Percentiles rank a stretch among this genome's conserved stretches.
phyloP scores from a whole-genome alignment of 92 coral and sea anemone species.

The Blastomussa wellsi region DNA sequence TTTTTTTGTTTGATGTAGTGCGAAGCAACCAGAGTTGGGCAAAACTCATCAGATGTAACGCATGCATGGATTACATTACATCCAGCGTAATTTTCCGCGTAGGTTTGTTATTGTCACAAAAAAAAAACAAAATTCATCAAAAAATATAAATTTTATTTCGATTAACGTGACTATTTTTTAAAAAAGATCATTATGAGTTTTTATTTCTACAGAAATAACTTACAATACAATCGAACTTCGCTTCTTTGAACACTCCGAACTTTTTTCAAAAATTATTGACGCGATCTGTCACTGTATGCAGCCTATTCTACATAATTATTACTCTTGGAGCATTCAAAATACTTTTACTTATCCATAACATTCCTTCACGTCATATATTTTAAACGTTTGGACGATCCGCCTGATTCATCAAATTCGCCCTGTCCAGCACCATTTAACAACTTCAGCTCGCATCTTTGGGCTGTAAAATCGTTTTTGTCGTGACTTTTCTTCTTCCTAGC shows the following conservation, averaged over 20 bases:
- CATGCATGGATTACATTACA: too few relatives aligned
- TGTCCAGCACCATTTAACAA: not conserved
- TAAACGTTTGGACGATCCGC: not conserved
- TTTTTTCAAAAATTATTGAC: not conserved
- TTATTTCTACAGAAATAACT: not conserved
- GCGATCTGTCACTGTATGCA: not conserved
- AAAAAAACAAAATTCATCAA: not conserved
- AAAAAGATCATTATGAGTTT: not conserved
- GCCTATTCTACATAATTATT: not conserved
- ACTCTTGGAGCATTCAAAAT: not conserved
- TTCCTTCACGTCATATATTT: not conserved
- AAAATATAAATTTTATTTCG: conserved; percentile 2
- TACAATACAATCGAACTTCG: not conserved
- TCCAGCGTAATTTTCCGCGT: not conserved
- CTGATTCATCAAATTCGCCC: not conserved
- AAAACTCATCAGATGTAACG: too few relatives aligned
- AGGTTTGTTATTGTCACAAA: not conserved
- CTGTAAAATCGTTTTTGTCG: too few relatives aligned
- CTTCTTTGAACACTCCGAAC: not conserved
- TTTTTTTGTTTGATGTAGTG: too few relatives aligned
- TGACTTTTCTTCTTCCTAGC: conserved; percentile 26
- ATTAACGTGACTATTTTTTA: not conserved
- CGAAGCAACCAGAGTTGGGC: too few relatives aligned
- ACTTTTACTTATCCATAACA: not conserved
- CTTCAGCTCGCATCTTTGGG: not conserved